Base-by-base conservation (phyloP, 2,113 vertebrate genomes). In the Pithys albifrons region DNA sequence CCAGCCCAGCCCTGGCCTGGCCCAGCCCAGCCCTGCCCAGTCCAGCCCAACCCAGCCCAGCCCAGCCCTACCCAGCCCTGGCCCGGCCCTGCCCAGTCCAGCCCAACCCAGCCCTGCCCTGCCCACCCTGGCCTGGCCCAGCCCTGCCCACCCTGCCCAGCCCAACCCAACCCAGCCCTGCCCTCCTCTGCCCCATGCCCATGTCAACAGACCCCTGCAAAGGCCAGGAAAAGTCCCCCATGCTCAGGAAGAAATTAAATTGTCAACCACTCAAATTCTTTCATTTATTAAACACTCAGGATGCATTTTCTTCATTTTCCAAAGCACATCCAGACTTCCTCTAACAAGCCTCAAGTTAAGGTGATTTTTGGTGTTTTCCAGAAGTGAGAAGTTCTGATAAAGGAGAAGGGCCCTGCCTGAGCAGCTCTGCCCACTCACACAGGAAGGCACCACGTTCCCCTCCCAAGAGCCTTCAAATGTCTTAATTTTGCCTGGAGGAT, bases 181-280 rank as follows among this genome's bases (percentile, higher is more conserved):
- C 35, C 8, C 51, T 3, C 9, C 5, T 6, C 15, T 15, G 9
- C 9, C 9, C 39, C 13, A 0, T 0, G 7, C 2, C 24, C 7
- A 3, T 7, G 25, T 2, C 77, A 52, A 41, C 28, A 35, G 31
- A 28, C 51, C 19, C 5, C 70, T 19, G 65, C 3, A 10, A 35
- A 48, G 45, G 5, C 39, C 23, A 25, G 58, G 58, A 46, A 33
- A 10, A 22, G 19, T 2, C 25, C 77, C 9, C 19, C 1, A 0
- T 1, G 55, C 12, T 46, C 7, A 2, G 29, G 19, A 31, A 29
- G 14, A 39, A 79, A 55, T 10, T 1, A 11, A 43, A 28, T 0
- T 15, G 18, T 22, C 52, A 25, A 1, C 61, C 23, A 43, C n/a
- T 49, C 39, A 23, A 5, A 25, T 65, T 25, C 2, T 12, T 9